phyloP scores from a whole-genome alignment of 2,113 vertebrate species.

The Sciurus niger region DNA sequence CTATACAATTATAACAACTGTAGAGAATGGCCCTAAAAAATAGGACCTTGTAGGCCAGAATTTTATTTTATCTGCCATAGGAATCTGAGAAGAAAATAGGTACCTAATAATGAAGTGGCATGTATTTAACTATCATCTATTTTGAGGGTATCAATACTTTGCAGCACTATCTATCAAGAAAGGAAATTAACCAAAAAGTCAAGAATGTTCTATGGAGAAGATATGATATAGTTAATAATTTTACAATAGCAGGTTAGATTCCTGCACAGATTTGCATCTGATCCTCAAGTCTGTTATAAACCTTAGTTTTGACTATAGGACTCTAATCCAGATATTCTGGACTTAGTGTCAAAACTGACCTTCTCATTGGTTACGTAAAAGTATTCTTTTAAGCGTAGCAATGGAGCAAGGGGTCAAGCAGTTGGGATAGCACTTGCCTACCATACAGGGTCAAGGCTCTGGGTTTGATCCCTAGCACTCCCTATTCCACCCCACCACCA shows the following conservation, averaged over 20 bases:
- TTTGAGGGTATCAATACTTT: slow-evolving; percentile 59
- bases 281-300: background rate
- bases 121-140: slow-evolving; percentile 55
- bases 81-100: background rate
- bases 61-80: slow-evolving; percentile 10
- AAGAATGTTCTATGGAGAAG: slow-evolving; percentile 42
- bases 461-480: background rate
- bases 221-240: slow-evolving; percentile 1
- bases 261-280: background rate
- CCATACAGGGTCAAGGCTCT: background rate
- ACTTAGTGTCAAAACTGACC: background rate
- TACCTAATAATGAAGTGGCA: slow-evolving; percentile 55
- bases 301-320: background rate
- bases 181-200: slow-evolving; percentile 64
- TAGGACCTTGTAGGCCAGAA: background rate
- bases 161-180: slow-evolving; percentile 25
- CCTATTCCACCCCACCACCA: too few species aligned
- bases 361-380: background rate
- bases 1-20: slow-evolving; percentile 4
- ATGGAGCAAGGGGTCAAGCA: background rate
- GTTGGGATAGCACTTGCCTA: background rate
- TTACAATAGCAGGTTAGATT: background rate
- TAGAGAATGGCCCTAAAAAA: slow-evolving; percentile 68
- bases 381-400: background rate
- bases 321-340: background rate